A percentile compares a stretch with the other conserved stretches of the same genome.
Evolutionary conservation across 2,888 invertebrate genomes (phyloP).

Genomic region (Calameuta filiformis): DNA sequence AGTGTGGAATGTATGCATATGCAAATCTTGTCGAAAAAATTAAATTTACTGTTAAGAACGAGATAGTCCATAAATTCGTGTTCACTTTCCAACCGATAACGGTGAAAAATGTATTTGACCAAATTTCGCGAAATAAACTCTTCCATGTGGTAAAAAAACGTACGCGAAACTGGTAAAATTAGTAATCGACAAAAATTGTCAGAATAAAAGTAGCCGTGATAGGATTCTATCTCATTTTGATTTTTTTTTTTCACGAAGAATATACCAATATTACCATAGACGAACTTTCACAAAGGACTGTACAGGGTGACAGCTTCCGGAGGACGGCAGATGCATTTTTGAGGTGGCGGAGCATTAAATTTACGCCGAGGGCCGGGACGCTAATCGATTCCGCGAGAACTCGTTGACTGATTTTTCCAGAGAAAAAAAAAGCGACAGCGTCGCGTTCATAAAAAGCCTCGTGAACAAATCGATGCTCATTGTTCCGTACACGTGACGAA

Average conservation of each 20-base stretch:
- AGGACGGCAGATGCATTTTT: constrained; percentile 25
- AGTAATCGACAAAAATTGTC: background rate
- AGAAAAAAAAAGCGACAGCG: constrained; percentile 24
- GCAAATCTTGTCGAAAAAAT: too few species aligned
- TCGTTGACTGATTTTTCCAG: constrained; percentile 34
- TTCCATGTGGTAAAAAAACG: background rate
- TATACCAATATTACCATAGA: background rate
- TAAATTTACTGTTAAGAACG: too few species aligned
- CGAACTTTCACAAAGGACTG: background rate
- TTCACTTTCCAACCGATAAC: background rate
- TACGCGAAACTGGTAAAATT: background rate
- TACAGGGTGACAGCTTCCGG: constrained; percentile 26
- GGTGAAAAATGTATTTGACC: background rate
- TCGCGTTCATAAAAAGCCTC: constrained; percentile 34
- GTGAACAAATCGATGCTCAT: constrained; percentile 35
- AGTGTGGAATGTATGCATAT: too few species aligned
- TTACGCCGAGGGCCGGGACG: constrained; percentile 19
- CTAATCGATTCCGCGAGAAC: constrained; percentile 36
- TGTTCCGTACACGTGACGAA: too few species aligned
- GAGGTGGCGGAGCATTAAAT: constrained; percentile 28
- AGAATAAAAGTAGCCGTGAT: background rate
- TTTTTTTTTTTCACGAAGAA: background rate
- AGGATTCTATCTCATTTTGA: background rate
- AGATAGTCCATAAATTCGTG: background rate
- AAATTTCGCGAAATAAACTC: background rate